Conservation (phyloP, 1,140 invertebrate genomes). For the Dendrolimus punctatus region DNA sequence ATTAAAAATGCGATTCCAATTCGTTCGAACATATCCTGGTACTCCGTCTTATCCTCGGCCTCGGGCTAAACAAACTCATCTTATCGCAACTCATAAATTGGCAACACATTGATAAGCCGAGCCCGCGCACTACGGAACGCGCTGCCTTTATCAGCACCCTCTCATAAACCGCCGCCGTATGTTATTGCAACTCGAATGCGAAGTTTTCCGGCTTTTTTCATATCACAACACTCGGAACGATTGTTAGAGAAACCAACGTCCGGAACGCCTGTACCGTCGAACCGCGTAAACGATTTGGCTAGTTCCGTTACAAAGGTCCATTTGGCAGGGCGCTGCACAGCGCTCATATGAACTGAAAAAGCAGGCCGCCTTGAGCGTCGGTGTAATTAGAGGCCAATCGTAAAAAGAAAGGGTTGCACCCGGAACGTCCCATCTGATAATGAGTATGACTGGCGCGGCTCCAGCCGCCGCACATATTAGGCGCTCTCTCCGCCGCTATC, state of each 20-base stretch:
- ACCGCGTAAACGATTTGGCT: conserved; percentile 48
- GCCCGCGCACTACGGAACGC: conserved; percentile 41
- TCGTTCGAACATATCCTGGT: too few species aligned
- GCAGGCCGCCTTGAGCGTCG: conserved; percentile 55
- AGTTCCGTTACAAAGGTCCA: conserved; percentile 50
- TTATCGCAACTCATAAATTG: conserved; percentile 68
- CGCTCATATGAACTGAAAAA: conserved; percentile 45
- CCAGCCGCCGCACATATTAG: conserved; percentile 67
- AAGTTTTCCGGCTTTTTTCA: conserved; percentile 58
- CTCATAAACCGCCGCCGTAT: conserved; percentile 58
- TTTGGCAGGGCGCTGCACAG: conserved; percentile 44
- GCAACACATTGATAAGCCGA: conserved; percentile 67
- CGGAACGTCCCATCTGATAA: conserved; percentile 67
- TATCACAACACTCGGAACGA: conserved; percentile 37
- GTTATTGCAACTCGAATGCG: conserved; percentile 49
- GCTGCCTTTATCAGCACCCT: conserved; percentile 54
- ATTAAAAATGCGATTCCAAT: too few species aligned
- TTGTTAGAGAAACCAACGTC: conserved; percentile 19
- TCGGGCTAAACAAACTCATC: conserved; percentile 63
- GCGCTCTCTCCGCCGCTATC: conserved; percentile 52
- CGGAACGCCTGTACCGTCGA: conserved; percentile 25
- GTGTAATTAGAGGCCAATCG: conserved; percentile 66
- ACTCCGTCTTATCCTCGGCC: conserved; percentile 28
- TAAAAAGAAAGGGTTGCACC: conserved; percentile 64
- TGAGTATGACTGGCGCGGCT: conserved; percentile 61